Percentiles rank a stretch among this genome's conserved stretches.
Evolutionary conservation across 2,113 vertebrate genomes (phyloP).

Genomic region (Nymphicus hollandicus): DNA sequence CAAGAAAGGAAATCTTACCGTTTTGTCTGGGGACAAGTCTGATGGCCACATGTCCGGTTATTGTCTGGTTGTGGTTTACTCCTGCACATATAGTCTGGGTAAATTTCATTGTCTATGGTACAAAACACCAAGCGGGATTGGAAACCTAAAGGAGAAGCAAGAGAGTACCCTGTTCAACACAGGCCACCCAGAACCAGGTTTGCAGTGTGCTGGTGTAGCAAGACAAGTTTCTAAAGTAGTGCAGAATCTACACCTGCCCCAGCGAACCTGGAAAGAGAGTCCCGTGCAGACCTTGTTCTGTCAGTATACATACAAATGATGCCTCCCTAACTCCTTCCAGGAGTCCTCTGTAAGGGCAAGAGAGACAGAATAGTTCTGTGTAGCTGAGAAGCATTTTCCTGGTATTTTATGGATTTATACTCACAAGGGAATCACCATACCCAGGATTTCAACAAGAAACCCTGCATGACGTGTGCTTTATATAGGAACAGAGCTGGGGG

Average conservation of each 20-base stretch:
- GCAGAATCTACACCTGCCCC: not conserved
- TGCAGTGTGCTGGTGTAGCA: not conserved
- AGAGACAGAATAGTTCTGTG: not conserved
- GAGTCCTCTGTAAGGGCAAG: not conserved
- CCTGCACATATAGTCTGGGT: slow-evolving; percentile 86
- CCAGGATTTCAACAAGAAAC: not conserved
- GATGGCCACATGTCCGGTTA: slow-evolving; percentile 84
- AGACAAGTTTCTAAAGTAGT: not conserved
- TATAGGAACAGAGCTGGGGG: not conserved
- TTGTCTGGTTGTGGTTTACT: slow-evolving; percentile 75
- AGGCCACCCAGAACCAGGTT: not conserved
- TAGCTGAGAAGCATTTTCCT: not conserved
- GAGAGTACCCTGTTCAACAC: not conserved
- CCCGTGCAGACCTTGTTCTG: not conserved
- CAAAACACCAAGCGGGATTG: slow-evolving; percentile 91
- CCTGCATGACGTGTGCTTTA: not conserved
- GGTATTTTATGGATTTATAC: not conserved
- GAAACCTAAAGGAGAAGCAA: slow-evolving; percentile 75
- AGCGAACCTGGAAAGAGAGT: not conserved
- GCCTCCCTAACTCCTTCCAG: not conserved
- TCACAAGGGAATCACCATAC: not conserved
- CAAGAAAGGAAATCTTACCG: slow-evolving; percentile 70
- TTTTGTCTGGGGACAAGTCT: slow-evolving; percentile 84
- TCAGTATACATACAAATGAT: not conserved
- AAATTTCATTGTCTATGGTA: slow-evolving; percentile 86